Evolutionary conservation across 1,140 invertebrate genomes (phyloP), one percentile per base, ranked within the genome.

Genomic region (Conopomorpha cramerella): DNA sequence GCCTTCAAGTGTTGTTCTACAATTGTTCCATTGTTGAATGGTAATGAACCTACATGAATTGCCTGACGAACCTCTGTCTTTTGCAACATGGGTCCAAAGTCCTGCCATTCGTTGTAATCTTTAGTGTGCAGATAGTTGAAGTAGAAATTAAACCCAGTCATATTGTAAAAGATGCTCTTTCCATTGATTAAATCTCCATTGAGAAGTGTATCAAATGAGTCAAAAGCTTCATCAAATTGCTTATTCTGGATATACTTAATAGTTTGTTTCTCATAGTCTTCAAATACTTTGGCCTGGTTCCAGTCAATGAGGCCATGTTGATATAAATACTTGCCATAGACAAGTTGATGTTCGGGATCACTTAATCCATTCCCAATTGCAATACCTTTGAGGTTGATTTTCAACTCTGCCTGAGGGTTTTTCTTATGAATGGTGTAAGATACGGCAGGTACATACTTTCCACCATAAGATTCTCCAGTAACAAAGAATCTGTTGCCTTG

Each of bases 401-500:
- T 84, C 4, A 77, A 45, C 34, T 79, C 57, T 6, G 84, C 78
- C 25, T 43, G 44, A 34, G 42, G 70, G 48, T 65, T 82, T 27
- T 76, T 83, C 25, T 81, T 78, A 54, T 92, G 86, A 31, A 94
- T 92, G 11, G 86, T 85, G 54, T 90, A 83, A 0, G 84, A 84
- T 10, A 92, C 58, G 0, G 89, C 85, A n/a, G 91, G 91, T 0
- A 92, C 85, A 78, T 93, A 93, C 57, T 89, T 89, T 2, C 92
- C 92, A 8, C 82, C 92, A 68, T 95, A 95, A 8, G 91, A 94
- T 73, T 95, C 92, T 1, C 92, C 93, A 2, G 88, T 88, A 0
- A 94, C 82, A 72, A 83, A 92, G 48, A 92, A 91, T 19, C 85
- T 82, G 41, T 84, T 87, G 0, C 56, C 44, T 44, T 80, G 81